Percentiles rank a stretch among this genome's conserved stretches.
phyloP scores from a whole-genome alignment of 1,140 invertebrate genomes.

The Sesamia nonagrioides region DNA sequence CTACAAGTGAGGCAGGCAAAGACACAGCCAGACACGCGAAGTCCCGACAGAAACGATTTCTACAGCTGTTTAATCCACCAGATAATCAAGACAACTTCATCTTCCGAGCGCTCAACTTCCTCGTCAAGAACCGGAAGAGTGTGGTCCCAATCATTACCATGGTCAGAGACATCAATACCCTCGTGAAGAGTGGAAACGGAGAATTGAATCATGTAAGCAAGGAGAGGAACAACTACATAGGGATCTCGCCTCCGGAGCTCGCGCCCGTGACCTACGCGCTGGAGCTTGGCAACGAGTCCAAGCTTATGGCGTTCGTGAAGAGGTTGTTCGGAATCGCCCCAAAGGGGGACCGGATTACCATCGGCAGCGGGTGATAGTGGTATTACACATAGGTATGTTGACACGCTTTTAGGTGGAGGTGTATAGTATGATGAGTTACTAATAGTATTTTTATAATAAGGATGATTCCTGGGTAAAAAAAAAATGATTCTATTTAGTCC shows the following conservation, averaged over 20 bases:
- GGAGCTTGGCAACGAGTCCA: constrained; percentile 60
- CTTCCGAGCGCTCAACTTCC: constrained; percentile 64
- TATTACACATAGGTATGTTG: background rate
- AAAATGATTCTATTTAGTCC: too few species aligned
- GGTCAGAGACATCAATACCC: constrained; percentile 69
- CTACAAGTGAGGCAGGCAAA: background rate
- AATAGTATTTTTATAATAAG: too few species aligned
- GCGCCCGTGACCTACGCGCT: constrained; percentile 62
- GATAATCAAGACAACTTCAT: constrained; percentile 61
- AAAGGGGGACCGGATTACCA: constrained; percentile 61
- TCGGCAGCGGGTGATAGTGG: constrained; percentile 47
- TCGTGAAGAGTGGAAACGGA: constrained; percentile 65
- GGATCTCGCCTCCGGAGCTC: constrained; percentile 47
- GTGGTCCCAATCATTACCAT: constrained; percentile 68
- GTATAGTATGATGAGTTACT: background rate
- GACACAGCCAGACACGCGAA: constrained; percentile 31
- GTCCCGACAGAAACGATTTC: constrained; percentile 64
- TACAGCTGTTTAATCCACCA: constrained; percentile 58
- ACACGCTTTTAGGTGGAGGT: background rate
- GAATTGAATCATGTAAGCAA: constrained; percentile 68
- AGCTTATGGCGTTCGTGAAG: constrained; percentile 60
- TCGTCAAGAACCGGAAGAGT: constrained; percentile 59
- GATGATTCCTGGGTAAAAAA: too few species aligned
- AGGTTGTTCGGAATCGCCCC: constrained; percentile 64
- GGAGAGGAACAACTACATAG: constrained; percentile 70